Percentiles rank a stretch among this genome's conserved stretches.
Conservation (phyloP, 2,888 invertebrate genomes). For the Amiota mariae region DNA sequence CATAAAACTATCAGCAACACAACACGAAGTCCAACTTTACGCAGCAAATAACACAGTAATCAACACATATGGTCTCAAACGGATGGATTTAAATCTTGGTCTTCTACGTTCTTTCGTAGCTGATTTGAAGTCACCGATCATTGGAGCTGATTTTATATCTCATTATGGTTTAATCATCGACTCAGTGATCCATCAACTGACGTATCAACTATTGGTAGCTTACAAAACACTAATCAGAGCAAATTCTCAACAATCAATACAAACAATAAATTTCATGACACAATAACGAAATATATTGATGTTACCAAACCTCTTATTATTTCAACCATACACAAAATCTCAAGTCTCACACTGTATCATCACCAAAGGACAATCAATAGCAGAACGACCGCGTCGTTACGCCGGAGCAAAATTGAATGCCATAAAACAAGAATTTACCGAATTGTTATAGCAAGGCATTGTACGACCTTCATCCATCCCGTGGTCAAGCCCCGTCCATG, state of each 20-base stretch:
- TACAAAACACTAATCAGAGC: no score
- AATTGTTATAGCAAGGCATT: constrained; percentile 1
- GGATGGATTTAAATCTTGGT: neutral
- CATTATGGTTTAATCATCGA: neutral
- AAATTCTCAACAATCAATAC: no score
- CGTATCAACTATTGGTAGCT: no score
- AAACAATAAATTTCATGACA: no score
- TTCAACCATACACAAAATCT: no score
- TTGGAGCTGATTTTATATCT: constrained; percentile 3
- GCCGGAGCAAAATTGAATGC: neutral
- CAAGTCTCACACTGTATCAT: no score
- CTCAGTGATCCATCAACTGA: no score
- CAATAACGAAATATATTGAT: no score
- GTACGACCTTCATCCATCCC: neutral
- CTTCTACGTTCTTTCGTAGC: neutral
- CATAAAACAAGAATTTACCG: neutral
- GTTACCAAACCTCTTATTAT: no score
- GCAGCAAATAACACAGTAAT: neutral
- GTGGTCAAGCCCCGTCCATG: neutral
- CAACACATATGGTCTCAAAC: neutral
- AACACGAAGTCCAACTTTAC: neutral
- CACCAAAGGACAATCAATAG: neutral
- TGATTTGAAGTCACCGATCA: neutral
- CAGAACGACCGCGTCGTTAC: neutral
- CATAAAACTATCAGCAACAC: neutral